Base-by-base conservation (phyloP, 1,140 invertebrate genomes). In the Dreissena polymorpha region DNA sequence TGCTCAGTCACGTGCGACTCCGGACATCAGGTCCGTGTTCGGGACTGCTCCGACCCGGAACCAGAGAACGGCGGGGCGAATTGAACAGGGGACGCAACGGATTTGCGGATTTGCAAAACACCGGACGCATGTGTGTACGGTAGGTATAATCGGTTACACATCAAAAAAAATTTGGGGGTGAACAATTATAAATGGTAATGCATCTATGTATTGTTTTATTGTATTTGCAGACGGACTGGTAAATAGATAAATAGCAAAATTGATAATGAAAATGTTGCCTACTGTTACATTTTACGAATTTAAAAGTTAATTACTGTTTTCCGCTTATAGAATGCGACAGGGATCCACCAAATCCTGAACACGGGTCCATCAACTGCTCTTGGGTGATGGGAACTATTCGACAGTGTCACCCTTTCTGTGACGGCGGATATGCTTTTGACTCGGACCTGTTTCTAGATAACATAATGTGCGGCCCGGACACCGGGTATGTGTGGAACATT, bases 401-500 rank as follows among this genome's bases (percentile, higher is more conserved):
- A 14, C 21, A 16, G 27, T 76, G 74, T 51, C 10, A 18, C 10
- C 74, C 74, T 25, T 18, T 18, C 10, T 76, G 74, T 23, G 27
- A 76, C 29, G 74, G 65, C n/a, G 74, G 74, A 13, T 76, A 76
- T 76, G 60, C 21, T 10, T 76, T 76, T 53, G 63, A 67, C 53
- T 53, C 50, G 14, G 18, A 64, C 53, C 18, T 67, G 53, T 76
- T 64, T 60, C 8, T 76, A 0, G 71, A 27, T 39, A 39, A 39
- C 39, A 27, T 39, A 23, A 29, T 50, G 18, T 76, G 74, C 16
- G 60, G 74, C 12, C 27, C 60, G 13, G 63, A 67, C 1, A 76
- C 74, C 10, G 74, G 74, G 27, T 65, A 67, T 53, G 55, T 39
- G 27, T 76, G 74, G 74, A 76, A 67, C 39, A 65, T 76, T 10